phyloP scores from a whole-genome alignment of 2,888 invertebrate species.

The Ophion obscuratus region DNA sequence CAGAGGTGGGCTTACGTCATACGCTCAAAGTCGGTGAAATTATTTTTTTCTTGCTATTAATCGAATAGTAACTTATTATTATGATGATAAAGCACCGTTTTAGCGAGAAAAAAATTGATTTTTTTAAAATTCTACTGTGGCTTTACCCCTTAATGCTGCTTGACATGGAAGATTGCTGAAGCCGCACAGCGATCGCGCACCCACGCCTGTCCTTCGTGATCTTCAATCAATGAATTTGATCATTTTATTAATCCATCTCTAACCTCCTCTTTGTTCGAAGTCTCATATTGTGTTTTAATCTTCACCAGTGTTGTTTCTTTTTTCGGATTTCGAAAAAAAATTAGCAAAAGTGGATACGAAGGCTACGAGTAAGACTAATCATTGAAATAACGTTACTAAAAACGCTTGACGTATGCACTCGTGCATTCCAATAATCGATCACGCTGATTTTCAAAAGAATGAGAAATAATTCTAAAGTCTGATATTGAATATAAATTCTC shows the following conservation, averaged over 20 bases:
- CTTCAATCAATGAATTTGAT: background rate
- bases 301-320: conserved; percentile 1
- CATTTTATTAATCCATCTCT: background rate
- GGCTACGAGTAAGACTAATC: conserved; percentile 78
- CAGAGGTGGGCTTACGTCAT: too few relatives aligned
- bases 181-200: too few relatives aligned
- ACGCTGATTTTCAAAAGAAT: background rate
- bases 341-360: conserved; percentile 83
- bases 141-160: too few relatives aligned
- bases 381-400: conserved; percentile 19
- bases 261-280: background rate
- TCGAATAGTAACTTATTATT: too few relatives aligned
- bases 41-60: too few relatives aligned
- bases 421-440: background rate
- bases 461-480: background rate
- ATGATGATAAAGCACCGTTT: too few relatives aligned
- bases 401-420: conserved; percentile 4
- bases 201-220: too few relatives aligned
- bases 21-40: too few relatives aligned
- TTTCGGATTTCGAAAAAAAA: conserved; percentile 59
- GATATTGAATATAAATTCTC: too few relatives aligned
- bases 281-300: background rate
- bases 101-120: too few relatives aligned
- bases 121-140: too few relatives aligned
- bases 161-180: too few relatives aligned